Evolutionary conservation across 53 echinoderm and acorn worm genomes (phyloP), one percentile per base, ranked within the genome.

Genomic region (Apostichopus leukothele): DNA sequence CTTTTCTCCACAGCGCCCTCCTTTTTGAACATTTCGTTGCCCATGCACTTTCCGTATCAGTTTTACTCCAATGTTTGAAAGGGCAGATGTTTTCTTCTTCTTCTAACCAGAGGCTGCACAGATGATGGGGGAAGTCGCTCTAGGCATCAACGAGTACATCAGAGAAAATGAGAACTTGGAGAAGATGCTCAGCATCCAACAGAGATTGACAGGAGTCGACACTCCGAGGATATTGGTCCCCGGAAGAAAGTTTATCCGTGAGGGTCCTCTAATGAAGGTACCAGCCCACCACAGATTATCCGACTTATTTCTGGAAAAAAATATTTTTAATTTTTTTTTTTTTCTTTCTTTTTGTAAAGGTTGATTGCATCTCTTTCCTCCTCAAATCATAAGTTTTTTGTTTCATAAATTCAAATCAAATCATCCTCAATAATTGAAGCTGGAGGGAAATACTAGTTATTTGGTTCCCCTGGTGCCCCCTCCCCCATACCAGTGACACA

Each of bases 171-270:
- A 96, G 76, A 96, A 95, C 90, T 96, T 96, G 75, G 93, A 94
- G 93, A 96, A 96, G 91, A 95, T 96, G 95, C 88, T 96, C 50
- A 86, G 89, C 53, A 96, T 96, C 74, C 96, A 96, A 87, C 95
- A 93, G 16, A 91, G 91, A 67, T 71, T 89, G 52, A 91, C 89
- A 25, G 96, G 92, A 67, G 88, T 89, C 10, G 78, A 88, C 67
- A 90, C 95, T n/a, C 93, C 93, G 0, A 96, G 90, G 73, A 93
- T 96, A 68, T 67, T 96, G 23, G 67, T 93, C 50, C 96, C 96
- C 52, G 96, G 96, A 11, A 83, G 96, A 3, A 89, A 90, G 26
- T 96, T 96, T 75, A 90, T 96, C 90, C 90, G 92, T 50, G 96
- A 96, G 89, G 96, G 96, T 0, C 87, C 93, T 21, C 90, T 96